Conservation (phyloP, 2,113 vertebrate genomes). For the Sakesphorus luctuosus region DNA sequence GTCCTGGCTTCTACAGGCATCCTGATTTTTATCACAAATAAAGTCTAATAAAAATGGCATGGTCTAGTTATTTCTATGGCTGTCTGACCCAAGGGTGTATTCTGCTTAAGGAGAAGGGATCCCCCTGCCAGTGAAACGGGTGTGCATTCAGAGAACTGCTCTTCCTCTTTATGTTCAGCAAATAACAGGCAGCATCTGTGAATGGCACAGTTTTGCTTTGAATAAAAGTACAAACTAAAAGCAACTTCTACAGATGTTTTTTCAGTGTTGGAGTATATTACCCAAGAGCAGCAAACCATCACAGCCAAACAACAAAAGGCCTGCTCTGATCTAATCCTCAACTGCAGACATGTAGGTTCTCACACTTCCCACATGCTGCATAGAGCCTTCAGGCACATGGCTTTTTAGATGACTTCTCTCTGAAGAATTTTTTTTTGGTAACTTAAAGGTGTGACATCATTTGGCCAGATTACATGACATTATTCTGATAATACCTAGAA, state of each 20-base stretch:
- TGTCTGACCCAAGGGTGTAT: background rate
- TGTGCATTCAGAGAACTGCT: background rate
- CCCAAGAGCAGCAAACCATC: background rate
- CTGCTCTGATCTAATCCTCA: background rate
- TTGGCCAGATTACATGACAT: background rate
- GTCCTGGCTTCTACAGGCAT: background rate
- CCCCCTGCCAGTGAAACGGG: background rate
- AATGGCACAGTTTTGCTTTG: background rate
- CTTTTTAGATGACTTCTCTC: background rate
- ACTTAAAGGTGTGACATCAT: background rate
- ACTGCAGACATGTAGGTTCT: background rate
- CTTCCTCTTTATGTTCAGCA: background rate
- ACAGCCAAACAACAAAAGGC: background rate
- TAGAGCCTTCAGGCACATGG: fast-evolving
- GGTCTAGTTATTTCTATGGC: background rate
- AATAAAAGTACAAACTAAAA: background rate
- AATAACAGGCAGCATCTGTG: background rate
- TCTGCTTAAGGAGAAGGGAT: background rate
- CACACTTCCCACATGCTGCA: background rate
- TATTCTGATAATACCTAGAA: background rate
- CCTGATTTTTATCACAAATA: background rate
- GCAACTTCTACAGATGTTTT: background rate
- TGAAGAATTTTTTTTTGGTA: background rate
- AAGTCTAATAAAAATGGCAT: background rate
- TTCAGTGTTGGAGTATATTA: background rate